Evolutionary conservation across 2,888 invertebrate species (phyloP), one percentile per base, ranked within the genome.

Genomic region (Heteropelma amictum): DNA sequence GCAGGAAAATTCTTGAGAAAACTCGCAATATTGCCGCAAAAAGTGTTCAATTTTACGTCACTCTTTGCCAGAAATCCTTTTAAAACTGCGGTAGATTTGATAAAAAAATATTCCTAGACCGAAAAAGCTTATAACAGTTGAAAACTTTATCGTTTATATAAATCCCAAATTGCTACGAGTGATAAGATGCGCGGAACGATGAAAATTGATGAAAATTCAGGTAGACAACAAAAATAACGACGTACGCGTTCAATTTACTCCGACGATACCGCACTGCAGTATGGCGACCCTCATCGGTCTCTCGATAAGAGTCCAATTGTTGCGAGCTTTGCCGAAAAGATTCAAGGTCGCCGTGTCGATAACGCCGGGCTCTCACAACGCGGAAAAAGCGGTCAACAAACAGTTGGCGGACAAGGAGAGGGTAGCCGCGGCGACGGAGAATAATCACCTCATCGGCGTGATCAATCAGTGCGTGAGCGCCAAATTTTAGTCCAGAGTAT

Each of bases 231-330:
- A 92, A 51, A 90, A 92, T 0, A 96, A 94, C 85, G 90, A 89
- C 6, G 93, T 98, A 0, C 90, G 92, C 79, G 93, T 99, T 0
- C 91, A 93, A 73, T 99, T 98, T 89, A 99, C 98, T 0, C 99
- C 99, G 0, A 99, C 99, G 0, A 99, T 99, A 82, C 99, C 99
- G 0, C 98, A 99, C 85, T 99, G 99, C 85, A 98, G 98, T 82
- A 98, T 99, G 98, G 99, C 99, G 1, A 98, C 99, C 0, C 90
- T 99, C 35, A 98, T 93, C 77, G 96, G 98, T 1, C 91, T 99
- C 0, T 96, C 97, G 0, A 98, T 99, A 80, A 91, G 97, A 47
- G 98, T 99, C 0, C 97, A 98, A 86, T 90, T 99, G 4, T 90
- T 98, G 21, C 91, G 98, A 73, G 94, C 95, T 0, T 89, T 98